Base-by-base conservation (phyloP, 2,888 invertebrate species). In the Ctenicera cuprea region DNA sequence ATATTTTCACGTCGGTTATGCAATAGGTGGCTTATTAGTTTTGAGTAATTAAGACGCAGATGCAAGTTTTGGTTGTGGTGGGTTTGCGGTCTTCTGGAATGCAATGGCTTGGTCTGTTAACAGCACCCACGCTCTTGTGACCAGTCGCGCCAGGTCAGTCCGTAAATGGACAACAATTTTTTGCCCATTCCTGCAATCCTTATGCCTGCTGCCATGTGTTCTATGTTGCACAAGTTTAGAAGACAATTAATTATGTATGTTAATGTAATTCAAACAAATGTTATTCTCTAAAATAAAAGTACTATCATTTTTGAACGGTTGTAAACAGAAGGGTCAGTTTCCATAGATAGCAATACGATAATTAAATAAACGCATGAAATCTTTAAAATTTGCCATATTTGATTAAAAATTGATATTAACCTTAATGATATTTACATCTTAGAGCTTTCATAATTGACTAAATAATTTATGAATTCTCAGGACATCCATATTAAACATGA, bases 91-190 rank as follows among this genome's bases (percentile, higher is more conserved):
- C 59, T 67, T 57, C n/a, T 41, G 50, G 72, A 72, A 72, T 72
- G 67, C 61, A 16, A 72, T 54, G 41, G 52, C 50, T 62, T 54
- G 65, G 61, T 62, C 61, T 50, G 70, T 37, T 71, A 72, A 66
- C 12, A 62, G 66, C 72, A 67, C 72, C 72, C 50, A 72, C 72
- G 67, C 61, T 67, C 43, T 45, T 45, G 62, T 67, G 72, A 72
- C 67, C 72, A 67, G 72, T 72, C 67, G 50, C 67, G 72, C 72
- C 66, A 57, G 62, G 52, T 61, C 67, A 67, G 16, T 52, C 67
- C 72, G 59, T 72, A 72, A 67, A 72, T 50, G 72, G 72, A 64
- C 20, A 61, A 22, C 61, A 20, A 41, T 72, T 72, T 72, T 71
- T 64, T 37, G 16, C 59, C 59, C 66, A 59, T 62, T 67, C 71